Base-by-base conservation (phyloP, 2,888 invertebrate genomes). In the Podabrus alpinus region DNA sequence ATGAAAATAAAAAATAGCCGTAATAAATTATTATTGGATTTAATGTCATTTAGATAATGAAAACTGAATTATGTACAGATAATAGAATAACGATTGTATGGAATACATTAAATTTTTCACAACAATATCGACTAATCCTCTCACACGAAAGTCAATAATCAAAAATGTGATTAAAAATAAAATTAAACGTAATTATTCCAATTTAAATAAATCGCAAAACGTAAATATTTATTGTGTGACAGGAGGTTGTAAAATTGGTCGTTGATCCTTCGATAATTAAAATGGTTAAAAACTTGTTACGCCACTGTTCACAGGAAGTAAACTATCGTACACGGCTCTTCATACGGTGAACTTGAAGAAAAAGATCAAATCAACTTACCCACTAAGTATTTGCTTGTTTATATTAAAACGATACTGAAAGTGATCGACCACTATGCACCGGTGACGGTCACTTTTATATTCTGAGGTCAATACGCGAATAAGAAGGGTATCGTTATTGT, bases 401-500 rank as follows among this genome's bases (percentile, higher is more conserved):
- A n/a, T 15, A 67, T 67, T 24, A 13, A 29, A 29, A 13, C 29
- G 29, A 29, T 29, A 29, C 29, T 29, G 29, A 29, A 29, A 29
- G 29, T 29, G 29, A 29, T 29, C 29, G 29, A 29, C 29, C 29
- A 29, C 29, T 29, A 29, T 29, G 13, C 29, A 21, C 64, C 19
- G 64, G 21, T 66, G 64, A 66, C 24, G 64, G 64, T 21, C 64
- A 66, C 15, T 19, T 19, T 66, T 66, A 16, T 66, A 66, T 66
- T 66, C 64, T 66, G 24, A 66, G 64, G 64, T 66, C 64, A 66
- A 66, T 19, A 66, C 24, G 24, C 24, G 24, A 66, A 66, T 66
- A 66, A 66, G 64, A 66, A 66, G 64, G 64, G 64, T 19, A 66
- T 21, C 62, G 9, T 9, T 19, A 19, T n/a, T 66, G 21, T 66